These are phyloP conservation scores for Mylabris phalerata DNA, from an alignment of 1,140 invertebrate species.

Conservation along the genomic window DNA sequence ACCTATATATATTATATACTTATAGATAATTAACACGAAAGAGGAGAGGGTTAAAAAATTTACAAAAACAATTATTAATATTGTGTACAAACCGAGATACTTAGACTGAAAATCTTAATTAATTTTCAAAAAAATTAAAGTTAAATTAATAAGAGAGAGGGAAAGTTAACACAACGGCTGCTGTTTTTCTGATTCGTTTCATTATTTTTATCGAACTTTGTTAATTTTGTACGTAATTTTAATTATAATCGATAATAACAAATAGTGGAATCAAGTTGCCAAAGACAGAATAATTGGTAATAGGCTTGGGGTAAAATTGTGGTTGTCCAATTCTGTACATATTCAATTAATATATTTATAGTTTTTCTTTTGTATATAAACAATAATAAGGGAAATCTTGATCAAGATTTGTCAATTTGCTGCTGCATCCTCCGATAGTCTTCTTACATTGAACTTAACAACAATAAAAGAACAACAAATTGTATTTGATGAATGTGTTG, in stretches of 20 bases:
- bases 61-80: too few species aligned
- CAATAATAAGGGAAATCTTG: constrained; percentile 19
- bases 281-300: constrained; percentile 18
- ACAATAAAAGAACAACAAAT: not conserved
- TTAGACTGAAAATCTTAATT: constrained; percentile 29
- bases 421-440: constrained; percentile 14
- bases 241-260: constrained; percentile 18
- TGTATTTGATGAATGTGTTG: constrained; percentile 8
- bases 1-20: not conserved
- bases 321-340: not conserved
- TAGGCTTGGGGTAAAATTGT: constrained; percentile 8
- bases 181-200: too few species aligned
- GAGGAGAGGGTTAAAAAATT: too few species aligned
- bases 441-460: not conserved
- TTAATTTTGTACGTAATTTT: not conserved
- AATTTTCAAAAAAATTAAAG: constrained; percentile 9
- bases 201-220: not conserved
- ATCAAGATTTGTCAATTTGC: constrained; percentile 27
- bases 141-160: not conserved
- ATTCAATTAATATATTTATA: too few species aligned
- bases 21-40: too few species aligned
- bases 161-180: too few species aligned
- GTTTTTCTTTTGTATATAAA: constrained; percentile 1
- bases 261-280: constrained; percentile 24
- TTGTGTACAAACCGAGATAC: constrained; percentile 18